phyloP scores from a whole-genome alignment of 2,113 vertebrate genomes.

The Platysternon megacephalum region DNA sequence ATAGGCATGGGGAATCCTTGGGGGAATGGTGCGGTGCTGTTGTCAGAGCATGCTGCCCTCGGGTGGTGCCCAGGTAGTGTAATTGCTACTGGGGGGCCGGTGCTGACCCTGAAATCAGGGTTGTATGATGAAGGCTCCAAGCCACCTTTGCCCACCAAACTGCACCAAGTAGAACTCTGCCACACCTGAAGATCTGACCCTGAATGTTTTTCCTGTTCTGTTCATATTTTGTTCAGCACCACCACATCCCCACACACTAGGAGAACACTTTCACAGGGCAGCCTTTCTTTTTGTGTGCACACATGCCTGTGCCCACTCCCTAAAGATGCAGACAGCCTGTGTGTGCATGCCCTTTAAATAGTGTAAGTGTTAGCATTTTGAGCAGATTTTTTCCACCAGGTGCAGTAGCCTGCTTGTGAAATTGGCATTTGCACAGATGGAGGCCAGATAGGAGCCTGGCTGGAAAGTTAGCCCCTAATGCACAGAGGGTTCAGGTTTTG shows the following conservation, averaged over 20 bases:
- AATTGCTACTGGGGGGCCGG: background rate
- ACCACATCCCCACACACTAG: background rate
- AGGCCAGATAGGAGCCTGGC: background rate
- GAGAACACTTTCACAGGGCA: background rate
- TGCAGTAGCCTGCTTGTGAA: background rate
- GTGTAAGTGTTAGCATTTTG: background rate
- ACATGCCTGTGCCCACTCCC: background rate
- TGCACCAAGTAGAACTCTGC: background rate
- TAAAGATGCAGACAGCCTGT: background rate
- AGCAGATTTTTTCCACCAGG: fast-evolving
- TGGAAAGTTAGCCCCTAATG: background rate
- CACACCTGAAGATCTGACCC: background rate
- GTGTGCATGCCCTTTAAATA: background rate
- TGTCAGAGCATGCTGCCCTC: background rate
- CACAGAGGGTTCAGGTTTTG: background rate
- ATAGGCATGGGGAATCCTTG: fast-evolving
- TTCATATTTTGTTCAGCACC: background rate
- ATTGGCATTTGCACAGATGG: background rate
- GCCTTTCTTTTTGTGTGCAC: background rate
- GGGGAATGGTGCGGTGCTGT: no score
- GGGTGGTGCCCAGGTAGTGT: fast-evolving
- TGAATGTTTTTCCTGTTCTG: fast-evolving
- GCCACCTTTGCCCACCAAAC: background rate
- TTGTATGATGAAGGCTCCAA: background rate
- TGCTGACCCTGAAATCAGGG: fast-evolving